phyloP scores from a whole-genome alignment of 2,113 vertebrate genomes.

The Hippocampus zosterae region DNA sequence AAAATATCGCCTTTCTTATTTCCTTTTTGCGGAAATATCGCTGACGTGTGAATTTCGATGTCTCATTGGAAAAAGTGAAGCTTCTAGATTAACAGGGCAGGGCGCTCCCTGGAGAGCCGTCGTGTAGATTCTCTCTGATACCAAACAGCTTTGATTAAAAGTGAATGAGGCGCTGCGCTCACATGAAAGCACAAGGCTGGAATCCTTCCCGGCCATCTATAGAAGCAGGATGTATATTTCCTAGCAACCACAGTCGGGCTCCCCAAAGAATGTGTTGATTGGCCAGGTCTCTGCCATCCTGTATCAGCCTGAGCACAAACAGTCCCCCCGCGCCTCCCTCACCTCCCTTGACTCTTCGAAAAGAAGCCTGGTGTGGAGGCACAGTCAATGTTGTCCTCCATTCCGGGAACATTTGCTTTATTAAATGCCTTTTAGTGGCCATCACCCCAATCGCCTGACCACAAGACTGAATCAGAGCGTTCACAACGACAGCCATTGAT shows the following conservation, averaged over 20 bases:
- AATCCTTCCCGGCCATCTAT: slow-evolving; percentile 63
- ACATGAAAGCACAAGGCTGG: slow-evolving; percentile 58
- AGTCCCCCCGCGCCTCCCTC: slow-evolving; percentile 24
- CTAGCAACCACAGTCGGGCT: slow-evolving; percentile 64
- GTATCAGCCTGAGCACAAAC: slow-evolving; percentile 53
- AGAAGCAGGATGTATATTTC: slow-evolving; percentile 69
- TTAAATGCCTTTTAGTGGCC: slow-evolving; percentile 63
- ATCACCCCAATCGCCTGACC: slow-evolving; percentile 55
- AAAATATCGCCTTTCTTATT: slow-evolving; percentile 16
- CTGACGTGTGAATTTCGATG: slow-evolving; percentile 44
- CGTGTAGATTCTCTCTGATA: slow-evolving; percentile 59
- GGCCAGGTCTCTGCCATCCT: slow-evolving; percentile 56
- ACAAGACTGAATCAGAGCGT: slow-evolving; percentile 59
- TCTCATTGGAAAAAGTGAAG: slow-evolving; percentile 47
- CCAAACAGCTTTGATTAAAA: slow-evolving; percentile 71
- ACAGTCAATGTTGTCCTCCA: slow-evolving; percentile 9
- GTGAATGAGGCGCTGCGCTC: slow-evolving; percentile 60
- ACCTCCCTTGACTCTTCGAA: slow-evolving; percentile 2
- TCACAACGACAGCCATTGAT: slow-evolving; percentile 55
- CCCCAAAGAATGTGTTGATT: slow-evolving; percentile 70
- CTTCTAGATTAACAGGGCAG: slow-evolving; percentile 39
- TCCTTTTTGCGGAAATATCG: slow-evolving; percentile 21
- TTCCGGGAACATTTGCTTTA: slow-evolving; percentile 64
- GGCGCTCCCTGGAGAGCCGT: slow-evolving; percentile 32
- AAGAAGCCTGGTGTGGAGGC: slow-evolving; percentile 26